Percentiles rank a stretch among this genome's conserved stretches.
Evolutionary conservation across 2,888 invertebrate genomes (phyloP).

Genomic region (Drosophila histrio): DNA sequence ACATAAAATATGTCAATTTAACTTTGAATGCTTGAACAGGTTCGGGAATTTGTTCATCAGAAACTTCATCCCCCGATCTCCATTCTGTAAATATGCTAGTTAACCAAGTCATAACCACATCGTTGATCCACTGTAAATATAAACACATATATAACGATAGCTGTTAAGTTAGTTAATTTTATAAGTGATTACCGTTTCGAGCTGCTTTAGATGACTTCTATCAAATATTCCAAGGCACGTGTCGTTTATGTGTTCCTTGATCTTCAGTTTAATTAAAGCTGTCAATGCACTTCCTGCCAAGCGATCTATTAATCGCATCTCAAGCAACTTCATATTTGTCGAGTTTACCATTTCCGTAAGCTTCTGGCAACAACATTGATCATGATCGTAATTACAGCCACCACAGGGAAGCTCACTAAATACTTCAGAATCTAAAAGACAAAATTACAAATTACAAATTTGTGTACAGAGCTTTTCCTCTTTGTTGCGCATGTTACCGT

Average conservation of each 20-base stretch:
- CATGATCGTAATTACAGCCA: constrained; percentile 89
- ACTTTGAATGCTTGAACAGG: constrained; percentile 88
- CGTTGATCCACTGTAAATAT: constrained; percentile 91
- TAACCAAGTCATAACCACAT: constrained; percentile 94
- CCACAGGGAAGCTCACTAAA: constrained; percentile 86
- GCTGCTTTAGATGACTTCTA: constrained; percentile 89
- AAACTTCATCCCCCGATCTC: constrained; percentile 85
- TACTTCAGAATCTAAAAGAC: constrained; percentile 53
- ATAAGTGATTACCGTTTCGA: constrained; percentile 88
- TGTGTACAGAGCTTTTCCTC: too few relatives aligned
- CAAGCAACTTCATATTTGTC: constrained; percentile 91
- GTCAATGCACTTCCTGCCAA: constrained; percentile 94
- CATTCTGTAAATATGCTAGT: constrained; percentile 91
- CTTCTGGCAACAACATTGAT: constrained; percentile 86
- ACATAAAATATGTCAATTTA: constrained; percentile 92
- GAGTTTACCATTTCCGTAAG: constrained; percentile 88
- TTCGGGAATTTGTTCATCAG: constrained; percentile 83
- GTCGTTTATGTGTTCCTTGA: constrained; percentile 92
- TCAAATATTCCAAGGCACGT: constrained; percentile 95
- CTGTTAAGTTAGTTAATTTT: background rate
- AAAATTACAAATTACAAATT: too few relatives aligned
- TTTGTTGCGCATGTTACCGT: too few relatives aligned
- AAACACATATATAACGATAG: background rate
- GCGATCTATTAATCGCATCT: constrained; percentile 91
- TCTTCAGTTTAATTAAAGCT: constrained; percentile 91